Percentiles rank a stretch among this genome's conserved stretches.
phyloP scores from a whole-genome alignment of 1,140 invertebrate genomes.

The Drosophila sturtevanti region DNA sequence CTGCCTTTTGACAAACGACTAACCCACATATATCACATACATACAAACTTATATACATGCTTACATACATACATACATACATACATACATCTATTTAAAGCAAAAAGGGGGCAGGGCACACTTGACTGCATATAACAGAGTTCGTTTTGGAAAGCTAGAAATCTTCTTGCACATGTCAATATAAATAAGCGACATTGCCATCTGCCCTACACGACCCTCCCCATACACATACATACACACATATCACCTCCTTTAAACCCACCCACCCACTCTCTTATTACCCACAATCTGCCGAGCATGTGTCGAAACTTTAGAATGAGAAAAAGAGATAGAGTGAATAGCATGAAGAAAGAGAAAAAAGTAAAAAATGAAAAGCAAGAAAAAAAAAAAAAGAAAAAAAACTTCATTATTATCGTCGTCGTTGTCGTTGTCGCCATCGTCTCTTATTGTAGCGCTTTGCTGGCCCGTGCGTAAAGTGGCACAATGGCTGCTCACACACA shows the following conservation, averaged over 20 bases:
- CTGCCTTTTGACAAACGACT: conserved; percentile 75
- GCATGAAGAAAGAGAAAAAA: neutral
- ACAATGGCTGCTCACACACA: conserved; percentile 22
- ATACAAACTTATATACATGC: conserved; percentile 1
- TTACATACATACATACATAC: neutral
- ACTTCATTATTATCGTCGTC: conserved; percentile 21
- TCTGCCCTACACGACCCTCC: neutral
- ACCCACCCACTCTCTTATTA: neutral
- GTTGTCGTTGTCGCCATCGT: conserved; percentile 2
- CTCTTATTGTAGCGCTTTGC: conserved; percentile 36
- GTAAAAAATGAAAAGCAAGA: neutral
- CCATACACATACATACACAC: too few species aligned
- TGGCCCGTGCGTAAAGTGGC: conserved; percentile 49
- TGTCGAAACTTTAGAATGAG: conserved; percentile 54
- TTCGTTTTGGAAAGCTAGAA: conserved; percentile 42
- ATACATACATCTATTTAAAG: conserved; percentile 5
- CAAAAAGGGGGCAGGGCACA: neutral
- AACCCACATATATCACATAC: conserved; percentile 30
- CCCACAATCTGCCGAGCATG: conserved; percentile 12
- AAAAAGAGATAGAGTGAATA: conserved; percentile 10
- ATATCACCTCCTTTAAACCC: neutral
- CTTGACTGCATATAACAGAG: conserved; percentile 37
- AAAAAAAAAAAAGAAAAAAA: neutral
- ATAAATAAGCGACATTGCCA: conserved; percentile 61
- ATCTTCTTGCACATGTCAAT: conserved; percentile 76